Conservation (phyloP, 2,797 vertebrate genomes). For the Enteromius afrohamiltoni region DNA sequence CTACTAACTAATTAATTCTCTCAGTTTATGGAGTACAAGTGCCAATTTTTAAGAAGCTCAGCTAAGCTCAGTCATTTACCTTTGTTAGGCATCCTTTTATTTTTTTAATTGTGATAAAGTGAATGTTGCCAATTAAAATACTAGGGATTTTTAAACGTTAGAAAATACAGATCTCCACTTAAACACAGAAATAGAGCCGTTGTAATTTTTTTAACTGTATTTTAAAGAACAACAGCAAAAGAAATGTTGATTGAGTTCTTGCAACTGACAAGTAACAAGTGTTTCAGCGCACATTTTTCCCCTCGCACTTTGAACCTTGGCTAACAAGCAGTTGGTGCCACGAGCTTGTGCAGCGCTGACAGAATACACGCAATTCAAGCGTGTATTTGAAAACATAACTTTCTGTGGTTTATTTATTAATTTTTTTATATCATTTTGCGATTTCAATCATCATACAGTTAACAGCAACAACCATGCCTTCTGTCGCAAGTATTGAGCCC, state of each 20-base stretch:
- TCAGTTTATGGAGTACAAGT: background rate
- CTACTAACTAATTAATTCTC: background rate
- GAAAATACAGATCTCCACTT: too few relatives aligned
- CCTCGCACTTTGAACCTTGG: background rate
- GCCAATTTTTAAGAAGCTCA: background rate
- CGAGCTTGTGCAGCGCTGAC: background rate
- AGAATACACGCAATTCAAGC: background rate
- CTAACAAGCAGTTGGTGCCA: too few relatives aligned
- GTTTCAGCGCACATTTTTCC: too few relatives aligned
- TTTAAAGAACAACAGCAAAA: too few relatives aligned
- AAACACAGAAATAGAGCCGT: background rate
- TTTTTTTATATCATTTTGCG: too few relatives aligned
- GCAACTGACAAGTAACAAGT: background rate
- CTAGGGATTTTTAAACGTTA: too few relatives aligned
- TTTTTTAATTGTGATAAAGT: background rate
- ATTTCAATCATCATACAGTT: too few relatives aligned
- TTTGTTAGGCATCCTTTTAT: background rate
- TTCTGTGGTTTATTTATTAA: too few relatives aligned
- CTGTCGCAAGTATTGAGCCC: background rate
- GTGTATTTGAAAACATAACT: too few relatives aligned
- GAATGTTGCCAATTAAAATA: background rate
- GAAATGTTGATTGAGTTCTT: too few relatives aligned
- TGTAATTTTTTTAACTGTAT: too few relatives aligned
- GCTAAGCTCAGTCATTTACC: background rate
- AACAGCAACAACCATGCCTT: too few relatives aligned